Conservation (phyloP, 2,888 invertebrate genomes). For the Acrobasis consociella region DNA sequence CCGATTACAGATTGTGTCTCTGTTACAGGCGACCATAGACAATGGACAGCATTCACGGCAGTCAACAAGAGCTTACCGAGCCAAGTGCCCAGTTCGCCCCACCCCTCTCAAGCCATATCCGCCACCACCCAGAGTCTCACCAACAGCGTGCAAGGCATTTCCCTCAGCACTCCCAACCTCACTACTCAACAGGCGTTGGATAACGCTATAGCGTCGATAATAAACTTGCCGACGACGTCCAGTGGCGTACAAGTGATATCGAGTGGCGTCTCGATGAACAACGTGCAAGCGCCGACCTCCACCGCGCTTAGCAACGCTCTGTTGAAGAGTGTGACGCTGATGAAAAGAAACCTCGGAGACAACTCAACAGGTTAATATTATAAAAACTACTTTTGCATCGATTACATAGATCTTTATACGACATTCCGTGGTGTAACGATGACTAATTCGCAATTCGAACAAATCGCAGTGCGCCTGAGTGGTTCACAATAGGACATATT, state of each 20-base stretch:
- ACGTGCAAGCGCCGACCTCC: slow-evolving; percentile 45
- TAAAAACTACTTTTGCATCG: slow-evolving; percentile 8
- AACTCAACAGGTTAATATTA: slow-evolving; percentile 58
- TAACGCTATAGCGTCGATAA: slow-evolving; percentile 72
- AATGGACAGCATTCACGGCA: slow-evolving; percentile 67
- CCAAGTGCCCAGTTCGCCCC: slow-evolving; percentile 59
- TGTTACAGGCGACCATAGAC: slow-evolving; percentile 65
- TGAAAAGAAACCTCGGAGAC: slow-evolving; percentile 67
- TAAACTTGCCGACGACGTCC: slow-evolving; percentile 63
- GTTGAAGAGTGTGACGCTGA: slow-evolving; percentile 71
- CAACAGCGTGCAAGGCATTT: slow-evolving; percentile 73
- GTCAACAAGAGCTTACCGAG: slow-evolving; percentile 52
- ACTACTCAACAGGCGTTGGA: slow-evolving; percentile 66
- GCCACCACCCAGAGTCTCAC: slow-evolving; percentile 62
- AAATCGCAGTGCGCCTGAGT: no score
- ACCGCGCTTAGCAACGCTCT: slow-evolving; percentile 54
- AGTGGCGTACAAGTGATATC: slow-evolving; percentile 69
- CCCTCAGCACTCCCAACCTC: slow-evolving; percentile 59
- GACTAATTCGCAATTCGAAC: no score
- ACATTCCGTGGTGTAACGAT: no score
- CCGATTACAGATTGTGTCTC: neutral
- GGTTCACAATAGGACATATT: no score
- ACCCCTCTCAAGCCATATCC: slow-evolving; percentile 45
- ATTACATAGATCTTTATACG: no score
- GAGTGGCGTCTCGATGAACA: slow-evolving; percentile 58